Conservation (phyloP, 2,797 vertebrate genomes). For the Myiotriccus ornatus region DNA sequence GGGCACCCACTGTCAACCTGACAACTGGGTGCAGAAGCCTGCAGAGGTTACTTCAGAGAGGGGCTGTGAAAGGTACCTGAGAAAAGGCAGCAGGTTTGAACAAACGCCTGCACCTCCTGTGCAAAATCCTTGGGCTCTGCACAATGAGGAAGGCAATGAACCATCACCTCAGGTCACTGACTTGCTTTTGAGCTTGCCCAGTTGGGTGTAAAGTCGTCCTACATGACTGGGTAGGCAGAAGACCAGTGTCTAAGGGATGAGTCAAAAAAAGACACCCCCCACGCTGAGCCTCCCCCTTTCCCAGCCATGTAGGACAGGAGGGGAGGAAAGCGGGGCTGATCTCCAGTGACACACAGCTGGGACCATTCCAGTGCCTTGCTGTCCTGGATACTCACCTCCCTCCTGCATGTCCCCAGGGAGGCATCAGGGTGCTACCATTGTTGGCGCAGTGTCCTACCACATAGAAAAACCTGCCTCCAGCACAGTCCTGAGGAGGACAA, state of each 20-base stretch:
- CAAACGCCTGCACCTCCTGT: neutral
- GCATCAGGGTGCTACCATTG: rapidly evolving
- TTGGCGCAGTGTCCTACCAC: neutral
- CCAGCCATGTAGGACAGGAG: rapidly evolving
- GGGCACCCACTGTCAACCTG: neutral
- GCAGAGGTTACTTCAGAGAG: neutral
- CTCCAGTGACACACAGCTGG: neutral
- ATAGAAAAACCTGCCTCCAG: neutral
- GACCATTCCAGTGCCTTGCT: rapidly evolving
- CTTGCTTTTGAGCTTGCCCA: neutral
- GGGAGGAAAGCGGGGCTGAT: neutral
- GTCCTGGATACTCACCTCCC: neutral
- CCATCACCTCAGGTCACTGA: neutral
- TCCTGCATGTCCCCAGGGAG: neutral
- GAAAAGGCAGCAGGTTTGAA: neutral
- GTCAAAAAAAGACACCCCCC: neutral
- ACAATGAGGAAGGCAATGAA: neutral
- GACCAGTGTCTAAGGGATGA: rapidly evolving
- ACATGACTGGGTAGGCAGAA: neutral
- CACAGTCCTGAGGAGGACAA: neutral
- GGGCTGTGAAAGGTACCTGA: neutral
- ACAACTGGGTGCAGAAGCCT: neutral
- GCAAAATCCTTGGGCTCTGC: neutral
- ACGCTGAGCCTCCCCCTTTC: neutral
- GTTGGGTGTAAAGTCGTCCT: neutral